These are phyloP conservation scores for Pangasius sanitwongsei DNA, from an alignment of 2,797 vertebrate species.

Conservation along the genomic window DNA sequence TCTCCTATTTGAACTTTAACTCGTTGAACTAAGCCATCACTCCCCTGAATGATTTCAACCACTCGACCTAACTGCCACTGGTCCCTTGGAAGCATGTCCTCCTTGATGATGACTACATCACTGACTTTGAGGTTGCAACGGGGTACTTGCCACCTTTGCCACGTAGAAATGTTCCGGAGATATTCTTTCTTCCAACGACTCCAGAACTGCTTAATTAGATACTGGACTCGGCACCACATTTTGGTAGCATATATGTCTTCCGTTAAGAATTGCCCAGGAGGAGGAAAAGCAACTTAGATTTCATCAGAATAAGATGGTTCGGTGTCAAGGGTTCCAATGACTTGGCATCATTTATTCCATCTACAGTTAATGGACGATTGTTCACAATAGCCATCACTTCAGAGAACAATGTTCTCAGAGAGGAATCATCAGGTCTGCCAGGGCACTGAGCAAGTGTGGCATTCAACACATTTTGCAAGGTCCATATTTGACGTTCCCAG, in stretches of 20 bases:
- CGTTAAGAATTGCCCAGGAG: conserved; percentile 1
- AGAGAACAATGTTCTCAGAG: conserved; percentile 2
- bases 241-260: neutral
- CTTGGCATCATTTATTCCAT: neutral
- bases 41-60: neutral
- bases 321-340: neutral
- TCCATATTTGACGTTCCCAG: neutral
- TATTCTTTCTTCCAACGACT: neutral
- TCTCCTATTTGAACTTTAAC: neutral
- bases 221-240: too few species aligned
- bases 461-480: neutral
- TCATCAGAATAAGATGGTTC: neutral
- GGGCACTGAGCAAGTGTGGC: neutral
- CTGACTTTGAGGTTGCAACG: neutral
- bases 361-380: neutral
- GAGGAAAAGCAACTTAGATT: neutral
- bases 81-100: neutral
- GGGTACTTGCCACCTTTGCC: neutral
- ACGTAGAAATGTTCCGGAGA: neutral
- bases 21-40: neutral
- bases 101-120: conserved; percentile 7
- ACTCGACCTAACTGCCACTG: conserved; percentile 1
- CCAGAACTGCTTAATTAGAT: neutral
- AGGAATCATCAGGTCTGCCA: neutral
- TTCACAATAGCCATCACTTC: neutral